These are phyloP conservation scores for Phenganax marumi DNA, from an alignment of 92 coral and sea anemone species.

Conservation along the genomic window DNA sequence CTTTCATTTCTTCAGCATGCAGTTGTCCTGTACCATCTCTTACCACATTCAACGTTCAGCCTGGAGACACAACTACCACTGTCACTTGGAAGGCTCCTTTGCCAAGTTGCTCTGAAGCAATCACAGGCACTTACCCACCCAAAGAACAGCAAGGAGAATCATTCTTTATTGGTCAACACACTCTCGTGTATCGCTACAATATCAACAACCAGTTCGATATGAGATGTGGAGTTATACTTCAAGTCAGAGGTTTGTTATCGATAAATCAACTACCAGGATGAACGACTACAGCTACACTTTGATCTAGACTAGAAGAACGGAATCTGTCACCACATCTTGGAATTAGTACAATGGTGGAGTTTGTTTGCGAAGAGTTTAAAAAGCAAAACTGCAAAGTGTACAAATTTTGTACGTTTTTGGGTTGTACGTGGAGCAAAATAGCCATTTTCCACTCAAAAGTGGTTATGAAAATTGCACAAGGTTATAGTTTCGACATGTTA, in stretches of 20 bases:
- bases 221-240: constrained; percentile 15
- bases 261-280: not conserved
- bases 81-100: constrained; percentile 10
- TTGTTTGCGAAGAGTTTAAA: too few species aligned
- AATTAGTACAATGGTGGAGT: too few species aligned
- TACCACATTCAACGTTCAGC: not conserved
- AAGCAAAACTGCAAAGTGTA: too few species aligned
- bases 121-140: not conserved
- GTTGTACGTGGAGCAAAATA: too few species aligned
- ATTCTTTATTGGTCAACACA: constrained; percentile 20
- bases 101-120: constrained; percentile 13
- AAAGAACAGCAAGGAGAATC: not conserved
- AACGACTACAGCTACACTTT: not conserved
- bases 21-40: constrained; percentile 1
- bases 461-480: too few species aligned
- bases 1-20: not conserved
- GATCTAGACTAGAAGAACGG: not conserved
- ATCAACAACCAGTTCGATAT: constrained; percentile 24
- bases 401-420: too few species aligned
- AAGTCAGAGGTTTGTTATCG: constrained; percentile 25
- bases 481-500: too few species aligned
- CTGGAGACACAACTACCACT: not conserved
- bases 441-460: too few species aligned
- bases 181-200: constrained; percentile 12
- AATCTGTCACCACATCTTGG: not conserved